phyloP scores from a whole-genome alignment of 2,888 invertebrate genomes.

The Calliopum simillimum region DNA sequence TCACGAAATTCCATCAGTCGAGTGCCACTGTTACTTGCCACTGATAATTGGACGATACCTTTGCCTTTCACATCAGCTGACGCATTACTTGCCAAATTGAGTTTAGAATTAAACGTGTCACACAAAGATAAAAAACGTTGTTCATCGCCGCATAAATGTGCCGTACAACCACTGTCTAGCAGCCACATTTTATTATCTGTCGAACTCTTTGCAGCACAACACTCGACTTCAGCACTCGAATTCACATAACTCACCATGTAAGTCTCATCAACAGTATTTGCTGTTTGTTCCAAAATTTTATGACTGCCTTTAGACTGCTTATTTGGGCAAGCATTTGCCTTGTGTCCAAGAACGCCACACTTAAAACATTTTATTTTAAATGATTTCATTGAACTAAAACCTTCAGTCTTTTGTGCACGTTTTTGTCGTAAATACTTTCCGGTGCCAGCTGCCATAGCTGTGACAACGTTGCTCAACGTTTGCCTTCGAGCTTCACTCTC shows the following conservation, averaged over 20 bases:
- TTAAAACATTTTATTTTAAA: slow-evolving; percentile 2
- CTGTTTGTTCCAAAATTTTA: too few relatives aligned
- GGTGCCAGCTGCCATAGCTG: slow-evolving; percentile 30
- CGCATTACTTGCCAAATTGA: slow-evolving; percentile 35
- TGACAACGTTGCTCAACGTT: slow-evolving; percentile 26
- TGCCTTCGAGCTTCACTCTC: slow-evolving; percentile 38
- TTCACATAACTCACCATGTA: neutral
- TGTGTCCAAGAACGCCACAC: neutral
- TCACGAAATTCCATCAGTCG: slow-evolving; percentile 35
- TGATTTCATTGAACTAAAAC: too few relatives aligned
- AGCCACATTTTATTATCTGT: too few relatives aligned
- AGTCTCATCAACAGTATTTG: neutral
- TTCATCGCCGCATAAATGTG: slow-evolving; percentile 40
- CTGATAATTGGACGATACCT: slow-evolving; percentile 30
- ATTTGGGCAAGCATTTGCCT: slow-evolving; percentile 3
- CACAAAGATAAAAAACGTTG: slow-evolving; percentile 18
- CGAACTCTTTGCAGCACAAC: too few relatives aligned
- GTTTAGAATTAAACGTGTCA: slow-evolving; percentile 24
- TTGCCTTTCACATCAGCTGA: slow-evolving; percentile 37
- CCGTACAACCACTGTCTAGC: slow-evolving; percentile 38
- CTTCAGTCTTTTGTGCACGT: slow-evolving; percentile 18
- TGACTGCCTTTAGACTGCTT: too few relatives aligned
- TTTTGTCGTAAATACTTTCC: slow-evolving; percentile 33
- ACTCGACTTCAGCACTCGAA: too few relatives aligned
- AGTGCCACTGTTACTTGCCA: slow-evolving; percentile 21